A percentile compares a stretch with the other conserved stretches of the same genome.
phyloP scores from a whole-genome alignment of 1,140 invertebrate genomes.

The Drosophila kikkawai region DNA sequence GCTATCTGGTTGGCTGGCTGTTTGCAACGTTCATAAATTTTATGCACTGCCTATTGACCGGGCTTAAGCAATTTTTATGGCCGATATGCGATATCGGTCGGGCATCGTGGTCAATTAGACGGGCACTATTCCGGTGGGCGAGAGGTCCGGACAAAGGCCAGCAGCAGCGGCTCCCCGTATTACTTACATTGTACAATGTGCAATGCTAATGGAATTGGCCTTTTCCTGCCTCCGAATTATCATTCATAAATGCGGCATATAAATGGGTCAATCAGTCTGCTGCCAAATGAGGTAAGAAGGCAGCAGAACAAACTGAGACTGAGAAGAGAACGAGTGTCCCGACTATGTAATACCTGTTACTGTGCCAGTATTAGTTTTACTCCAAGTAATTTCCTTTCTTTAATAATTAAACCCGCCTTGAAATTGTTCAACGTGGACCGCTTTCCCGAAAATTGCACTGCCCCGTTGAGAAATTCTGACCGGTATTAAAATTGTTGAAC shows the following conservation, averaged over 20 bases:
- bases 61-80: slow-evolving; percentile 41
- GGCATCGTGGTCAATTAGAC: slow-evolving; percentile 56
- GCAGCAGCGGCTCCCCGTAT: slow-evolving; percentile 17
- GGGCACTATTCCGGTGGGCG: slow-evolving; percentile 60
- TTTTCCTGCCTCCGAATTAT: slow-evolving; percentile 47
- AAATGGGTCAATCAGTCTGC: slow-evolving; percentile 66
- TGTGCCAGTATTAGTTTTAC: background rate
- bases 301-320: slow-evolving; percentile 9
- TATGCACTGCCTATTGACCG: slow-evolving; percentile 44
- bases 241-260: slow-evolving; percentile 53
- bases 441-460: background rate
- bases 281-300: slow-evolving; percentile 60
- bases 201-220: slow-evolving; percentile 54
- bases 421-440: background rate
- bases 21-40: slow-evolving; percentile 53
- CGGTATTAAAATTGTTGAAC: slow-evolving; percentile 38
- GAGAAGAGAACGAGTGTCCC: background rate
- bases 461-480: background rate
- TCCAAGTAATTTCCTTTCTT: background rate
- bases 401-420: background rate
- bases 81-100: slow-evolving; percentile 64
- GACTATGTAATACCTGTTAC: background rate
- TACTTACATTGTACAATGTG: slow-evolving; percentile 30
- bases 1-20: background rate
- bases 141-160: slow-evolving; percentile 29